Conservation (phyloP, 1,140 invertebrate genomes). For the Drosophila setifemur region DNA sequence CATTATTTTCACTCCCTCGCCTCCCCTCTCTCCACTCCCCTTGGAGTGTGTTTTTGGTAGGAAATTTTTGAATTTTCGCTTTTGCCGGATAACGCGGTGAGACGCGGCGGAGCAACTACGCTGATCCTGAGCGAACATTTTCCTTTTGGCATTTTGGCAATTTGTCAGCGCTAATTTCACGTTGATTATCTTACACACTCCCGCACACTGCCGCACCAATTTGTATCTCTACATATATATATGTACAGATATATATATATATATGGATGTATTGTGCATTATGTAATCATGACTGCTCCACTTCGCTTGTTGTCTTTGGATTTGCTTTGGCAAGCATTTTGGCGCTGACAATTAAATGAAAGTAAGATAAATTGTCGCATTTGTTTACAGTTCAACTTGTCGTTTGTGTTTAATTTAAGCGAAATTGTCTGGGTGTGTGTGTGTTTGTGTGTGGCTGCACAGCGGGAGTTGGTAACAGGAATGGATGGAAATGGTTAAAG, state of each 20-base stretch:
- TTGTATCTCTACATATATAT: too few species aligned
- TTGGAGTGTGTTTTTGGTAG: background rate
- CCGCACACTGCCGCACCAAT: background rate
- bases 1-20: slow-evolving; percentile 36
- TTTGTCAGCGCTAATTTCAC: slow-evolving; percentile 74
- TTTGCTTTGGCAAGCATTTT: slow-evolving; percentile 71
- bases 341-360: slow-evolving; percentile 76
- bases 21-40: too few species aligned
- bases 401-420: slow-evolving; percentile 64
- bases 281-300: slow-evolving; percentile 45
- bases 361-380: slow-evolving; percentile 80
- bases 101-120: background rate
- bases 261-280: slow-evolving; percentile 24
- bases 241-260: background rate
- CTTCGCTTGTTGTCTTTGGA: slow-evolving; percentile 37
- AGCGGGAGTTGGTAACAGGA: background rate
- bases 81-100: slow-evolving; percentile 27
- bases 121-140: slow-evolving; percentile 20
- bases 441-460: slow-evolving; percentile 2
- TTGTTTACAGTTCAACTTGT: slow-evolving; percentile 78
- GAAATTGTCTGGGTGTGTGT: slow-evolving; percentile 34
- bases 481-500: background rate
- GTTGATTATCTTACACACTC: slow-evolving; percentile 60
- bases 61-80: slow-evolving; percentile 34
- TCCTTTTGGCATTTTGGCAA: slow-evolving; percentile 56